A percentile compares a stretch with the other conserved stretches of the same genome.
phyloP scores from a whole-genome alignment of 2,113 vertebrate genomes.

The Alethe diademata region DNA sequence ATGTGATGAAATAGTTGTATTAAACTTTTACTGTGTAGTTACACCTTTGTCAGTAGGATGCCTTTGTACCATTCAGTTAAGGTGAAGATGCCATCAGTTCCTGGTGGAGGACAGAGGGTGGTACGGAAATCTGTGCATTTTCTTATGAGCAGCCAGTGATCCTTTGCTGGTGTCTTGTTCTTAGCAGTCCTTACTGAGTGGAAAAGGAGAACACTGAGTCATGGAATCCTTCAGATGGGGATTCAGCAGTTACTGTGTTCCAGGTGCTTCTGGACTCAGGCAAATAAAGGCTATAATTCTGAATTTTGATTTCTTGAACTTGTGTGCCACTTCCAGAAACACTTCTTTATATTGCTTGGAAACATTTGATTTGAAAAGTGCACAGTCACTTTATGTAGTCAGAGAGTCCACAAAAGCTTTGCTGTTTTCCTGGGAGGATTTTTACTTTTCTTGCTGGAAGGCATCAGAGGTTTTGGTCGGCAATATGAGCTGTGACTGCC shows the following conservation, averaged over 20 bases:
- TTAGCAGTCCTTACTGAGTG: neutral
- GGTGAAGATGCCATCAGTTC: neutral
- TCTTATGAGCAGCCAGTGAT: neutral
- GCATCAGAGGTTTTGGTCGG: neutral
- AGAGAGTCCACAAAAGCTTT: neutral
- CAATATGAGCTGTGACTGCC: neutral
- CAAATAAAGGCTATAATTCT: neutral
- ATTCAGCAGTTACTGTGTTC: neutral
- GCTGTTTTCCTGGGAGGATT: neutral
- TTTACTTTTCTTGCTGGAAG: neutral
- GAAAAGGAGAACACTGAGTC: neutral
- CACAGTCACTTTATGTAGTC: neutral
- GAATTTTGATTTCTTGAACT: neutral
- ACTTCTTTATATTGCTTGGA: neutral
- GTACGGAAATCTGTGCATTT: neutral
- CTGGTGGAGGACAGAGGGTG: neutral
- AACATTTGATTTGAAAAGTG: neutral
- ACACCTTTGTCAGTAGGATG: neutral
- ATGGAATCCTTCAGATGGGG: neutral
- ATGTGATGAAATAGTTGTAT: neutral
- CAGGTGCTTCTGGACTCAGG: neutral
- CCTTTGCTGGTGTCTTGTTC: neutral
- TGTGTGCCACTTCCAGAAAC: neutral
- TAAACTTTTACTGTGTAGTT: neutral
- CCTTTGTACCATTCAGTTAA: neutral